These are phyloP conservation scores for Lepilemur septentrionalis DNA, from an alignment of 2,797 vertebrate genomes.

Conservation along the genomic window DNA sequence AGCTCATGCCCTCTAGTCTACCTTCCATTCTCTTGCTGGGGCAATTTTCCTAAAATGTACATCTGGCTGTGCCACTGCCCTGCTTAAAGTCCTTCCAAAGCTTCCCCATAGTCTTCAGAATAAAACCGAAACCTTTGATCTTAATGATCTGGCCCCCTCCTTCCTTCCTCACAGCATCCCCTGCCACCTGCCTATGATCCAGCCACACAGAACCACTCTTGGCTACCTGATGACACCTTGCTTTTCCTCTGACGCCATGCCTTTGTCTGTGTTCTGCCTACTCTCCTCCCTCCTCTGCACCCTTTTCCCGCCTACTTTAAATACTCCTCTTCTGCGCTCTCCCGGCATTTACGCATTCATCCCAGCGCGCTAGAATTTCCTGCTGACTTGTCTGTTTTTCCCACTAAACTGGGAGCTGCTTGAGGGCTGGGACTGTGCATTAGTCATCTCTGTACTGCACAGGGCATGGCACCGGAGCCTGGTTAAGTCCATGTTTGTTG, in stretches of 20 bases:
- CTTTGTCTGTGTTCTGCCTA: not conserved
- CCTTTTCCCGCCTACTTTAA: not conserved
- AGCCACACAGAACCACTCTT: not conserved
- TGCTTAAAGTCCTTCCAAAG: slow-evolving; percentile 13
- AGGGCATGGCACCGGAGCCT: not conserved
- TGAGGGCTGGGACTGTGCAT: not conserved
- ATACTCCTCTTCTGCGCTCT: not conserved
- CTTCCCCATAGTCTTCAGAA: not conserved
- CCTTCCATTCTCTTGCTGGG: not conserved
- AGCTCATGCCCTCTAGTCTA: not conserved
- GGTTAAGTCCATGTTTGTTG: slow-evolving; percentile 39
- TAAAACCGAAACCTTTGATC: not conserved
- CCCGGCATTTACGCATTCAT: not conserved
- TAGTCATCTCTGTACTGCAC: not conserved
- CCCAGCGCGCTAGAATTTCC: not conserved
- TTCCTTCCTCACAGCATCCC: not conserved
- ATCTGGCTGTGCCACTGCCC: not conserved
- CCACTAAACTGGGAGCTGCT: slow-evolving; percentile 19
- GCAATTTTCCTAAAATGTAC: not conserved
- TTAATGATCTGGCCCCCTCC: not conserved
- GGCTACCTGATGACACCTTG: not conserved
- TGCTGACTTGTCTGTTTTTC: slow-evolving; percentile 19
- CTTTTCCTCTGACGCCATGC: not conserved
- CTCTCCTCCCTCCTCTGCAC: not conserved
- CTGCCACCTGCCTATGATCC: slow-evolving; percentile 1